Evolutionary conservation across 1,140 invertebrate genomes (phyloP).

Genomic region (Xylocopa sonorina): DNA sequence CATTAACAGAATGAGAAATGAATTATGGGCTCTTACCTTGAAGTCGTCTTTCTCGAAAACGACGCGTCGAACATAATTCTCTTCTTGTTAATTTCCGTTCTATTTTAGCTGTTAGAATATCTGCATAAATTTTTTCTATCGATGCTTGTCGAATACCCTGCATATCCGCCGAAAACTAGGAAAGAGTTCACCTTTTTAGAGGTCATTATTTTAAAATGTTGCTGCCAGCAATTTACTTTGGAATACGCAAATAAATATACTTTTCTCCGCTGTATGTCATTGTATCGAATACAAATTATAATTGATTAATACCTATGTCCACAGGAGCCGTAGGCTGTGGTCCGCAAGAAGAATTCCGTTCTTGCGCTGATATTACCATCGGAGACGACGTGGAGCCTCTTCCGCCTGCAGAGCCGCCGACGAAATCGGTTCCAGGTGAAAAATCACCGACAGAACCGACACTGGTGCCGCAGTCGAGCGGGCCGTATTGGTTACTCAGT

Average conservation of each 20-base stretch:
- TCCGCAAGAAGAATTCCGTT: constrained; percentile 93
- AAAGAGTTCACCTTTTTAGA: too few relatives aligned
- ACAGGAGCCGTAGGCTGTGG: constrained; percentile 90
- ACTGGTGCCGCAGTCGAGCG: constrained; percentile 35
- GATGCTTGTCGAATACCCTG: too few relatives aligned
- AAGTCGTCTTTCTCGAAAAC: too few relatives aligned
- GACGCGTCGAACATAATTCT: too few relatives aligned
- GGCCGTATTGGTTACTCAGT: constrained; percentile 75
- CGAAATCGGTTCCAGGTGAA: constrained; percentile 55
- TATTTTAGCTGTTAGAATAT: too few relatives aligned
- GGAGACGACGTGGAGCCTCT: constrained; percentile 78
- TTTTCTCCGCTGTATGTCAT: neutral
- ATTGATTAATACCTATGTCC: neutral
- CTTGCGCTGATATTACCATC: constrained; percentile 92
- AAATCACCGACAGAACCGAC: constrained; percentile 63
- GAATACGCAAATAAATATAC: neutral
- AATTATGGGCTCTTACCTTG: too few relatives aligned
- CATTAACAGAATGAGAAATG: neutral
- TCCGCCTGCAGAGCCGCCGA: constrained; percentile 63
- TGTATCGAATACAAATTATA: neutral
- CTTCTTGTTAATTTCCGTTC: too few relatives aligned
- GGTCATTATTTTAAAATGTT: too few relatives aligned
- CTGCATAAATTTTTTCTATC: too few relatives aligned
- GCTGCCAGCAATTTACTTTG: too few relatives aligned
- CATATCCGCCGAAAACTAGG: too few relatives aligned